phyloP scores from a whole-genome alignment of 2,888 invertebrate genomes.

The Melikaiella ostensackeni region DNA sequence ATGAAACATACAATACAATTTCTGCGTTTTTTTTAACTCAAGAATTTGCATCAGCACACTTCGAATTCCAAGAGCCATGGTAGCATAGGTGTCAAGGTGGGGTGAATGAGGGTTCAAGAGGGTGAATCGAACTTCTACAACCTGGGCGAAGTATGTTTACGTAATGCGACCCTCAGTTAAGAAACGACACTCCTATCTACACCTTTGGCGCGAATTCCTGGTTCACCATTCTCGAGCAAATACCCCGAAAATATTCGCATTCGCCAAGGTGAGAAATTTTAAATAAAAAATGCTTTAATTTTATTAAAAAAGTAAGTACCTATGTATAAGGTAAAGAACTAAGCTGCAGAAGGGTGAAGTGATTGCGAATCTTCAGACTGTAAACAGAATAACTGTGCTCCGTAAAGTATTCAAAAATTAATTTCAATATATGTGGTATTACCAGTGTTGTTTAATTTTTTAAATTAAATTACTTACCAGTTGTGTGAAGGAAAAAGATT shows the following conservation, averaged over 20 bases:
- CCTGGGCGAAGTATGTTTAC: slow-evolving; percentile 43
- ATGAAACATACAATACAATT: neutral
- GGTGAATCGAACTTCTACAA: slow-evolving; percentile 41
- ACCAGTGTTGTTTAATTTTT: too few relatives aligned
- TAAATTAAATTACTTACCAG: too few relatives aligned
- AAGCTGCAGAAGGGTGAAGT: too few relatives aligned
- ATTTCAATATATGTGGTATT: too few relatives aligned
- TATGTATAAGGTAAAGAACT: too few relatives aligned
- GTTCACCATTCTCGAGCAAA: slow-evolving; percentile 4
- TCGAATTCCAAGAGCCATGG: neutral
- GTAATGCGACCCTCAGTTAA: slow-evolving; percentile 60
- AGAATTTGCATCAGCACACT: slow-evolving; percentile 7
- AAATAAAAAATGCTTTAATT: neutral
- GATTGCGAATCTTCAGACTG: neutral
- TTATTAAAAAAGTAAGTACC: too few relatives aligned
- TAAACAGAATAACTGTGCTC: neutral
- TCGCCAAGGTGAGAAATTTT: neutral
- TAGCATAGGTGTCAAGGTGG: slow-evolving; percentile 22
- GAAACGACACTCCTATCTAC: slow-evolving; percentile 63
- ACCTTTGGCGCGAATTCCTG: slow-evolving; percentile 68
- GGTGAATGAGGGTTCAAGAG: slow-evolving; percentile 42
- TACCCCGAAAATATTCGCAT: neutral
- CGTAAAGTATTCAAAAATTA: too few relatives aligned
- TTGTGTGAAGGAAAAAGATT: too few relatives aligned
- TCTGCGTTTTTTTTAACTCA: neutral